phyloP scores from a whole-genome alignment of 2,797 vertebrate genomes.

The Lophotriccus pileatus region DNA sequence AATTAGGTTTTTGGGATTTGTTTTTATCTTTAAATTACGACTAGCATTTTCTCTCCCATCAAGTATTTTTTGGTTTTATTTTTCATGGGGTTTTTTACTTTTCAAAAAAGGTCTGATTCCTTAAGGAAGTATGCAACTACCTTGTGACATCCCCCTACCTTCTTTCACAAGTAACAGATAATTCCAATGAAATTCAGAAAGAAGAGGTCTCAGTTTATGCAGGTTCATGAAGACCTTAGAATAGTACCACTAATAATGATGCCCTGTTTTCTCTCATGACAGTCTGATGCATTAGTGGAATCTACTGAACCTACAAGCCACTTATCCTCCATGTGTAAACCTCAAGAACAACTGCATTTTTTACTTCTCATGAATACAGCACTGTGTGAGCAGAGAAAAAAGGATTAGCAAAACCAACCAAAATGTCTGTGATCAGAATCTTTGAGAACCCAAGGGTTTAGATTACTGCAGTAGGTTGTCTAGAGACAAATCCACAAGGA shows the following conservation, averaged over 20 bases:
- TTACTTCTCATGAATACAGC: not conserved
- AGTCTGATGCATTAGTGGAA: not conserved
- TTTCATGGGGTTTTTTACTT: not conserved
- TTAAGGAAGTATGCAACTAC: not conserved
- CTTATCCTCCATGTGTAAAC: not conserved
- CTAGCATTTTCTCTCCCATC: not conserved
- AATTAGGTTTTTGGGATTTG: not conserved
- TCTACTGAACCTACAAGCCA: not conserved
- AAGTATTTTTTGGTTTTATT: not conserved
- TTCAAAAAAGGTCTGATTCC: not conserved
- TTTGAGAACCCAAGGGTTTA: not conserved
- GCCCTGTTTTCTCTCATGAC: not conserved
- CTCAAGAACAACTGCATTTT: not conserved
- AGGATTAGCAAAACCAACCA: not conserved
- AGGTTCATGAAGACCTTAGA: not conserved
- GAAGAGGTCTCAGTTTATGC: not conserved
- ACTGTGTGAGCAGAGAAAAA: not conserved
- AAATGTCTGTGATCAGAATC: not conserved
- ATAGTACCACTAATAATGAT: not conserved
- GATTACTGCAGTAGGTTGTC: not conserved
- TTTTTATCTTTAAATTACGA: not conserved
- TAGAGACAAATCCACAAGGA: not conserved
- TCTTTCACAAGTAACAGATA: not conserved
- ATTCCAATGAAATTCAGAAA: not conserved
- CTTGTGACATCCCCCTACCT: not conserved